Percentiles rank a stretch among this genome's conserved stretches.
Conservation (phyloP, 2,113 vertebrate species). For the Hirundichthys speculiger region DNA sequence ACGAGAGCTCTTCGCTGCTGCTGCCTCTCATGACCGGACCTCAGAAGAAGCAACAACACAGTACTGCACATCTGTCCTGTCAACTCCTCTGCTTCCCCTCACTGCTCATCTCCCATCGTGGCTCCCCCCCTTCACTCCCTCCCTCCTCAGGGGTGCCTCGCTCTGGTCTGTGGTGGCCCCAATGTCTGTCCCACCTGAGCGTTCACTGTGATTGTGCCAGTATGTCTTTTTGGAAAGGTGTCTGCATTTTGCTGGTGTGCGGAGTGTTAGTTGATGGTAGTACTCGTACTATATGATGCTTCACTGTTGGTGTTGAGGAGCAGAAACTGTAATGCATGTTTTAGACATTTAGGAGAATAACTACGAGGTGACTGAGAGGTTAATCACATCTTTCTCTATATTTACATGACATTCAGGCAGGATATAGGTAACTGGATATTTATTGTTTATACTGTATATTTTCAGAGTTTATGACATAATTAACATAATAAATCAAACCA, state of each 20-base stretch:
- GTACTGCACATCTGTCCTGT: slow-evolving; percentile 34
- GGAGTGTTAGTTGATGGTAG: slow-evolving; percentile 39
- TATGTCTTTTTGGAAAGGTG: slow-evolving; percentile 36
- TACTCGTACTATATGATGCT: slow-evolving; percentile 59
- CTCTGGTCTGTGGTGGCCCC: slow-evolving; percentile 27
- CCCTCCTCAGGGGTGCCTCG: slow-evolving; percentile 2
- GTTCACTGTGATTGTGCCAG: slow-evolving; percentile 70
- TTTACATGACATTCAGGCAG: slow-evolving; percentile 40
- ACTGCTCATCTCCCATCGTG: neutral
- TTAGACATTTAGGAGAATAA: slow-evolving; percentile 51
- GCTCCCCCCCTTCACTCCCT: slow-evolving; percentile 12
- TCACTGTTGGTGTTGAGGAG: slow-evolving; percentile 61
- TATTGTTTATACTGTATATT: slow-evolving; percentile 76
- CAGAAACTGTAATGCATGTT: slow-evolving; percentile 58
- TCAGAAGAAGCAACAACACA: slow-evolving; percentile 31
- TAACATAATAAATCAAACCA: slow-evolving; percentile 44
- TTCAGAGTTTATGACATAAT: slow-evolving; percentile 59
- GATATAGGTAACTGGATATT: slow-evolving; percentile 68
- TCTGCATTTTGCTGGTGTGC: slow-evolving; percentile 38
- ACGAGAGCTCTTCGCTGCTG: slow-evolving; percentile 33
- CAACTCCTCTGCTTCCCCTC: neutral
- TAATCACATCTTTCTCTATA: slow-evolving; percentile 36
- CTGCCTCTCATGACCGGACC: slow-evolving; percentile 33
- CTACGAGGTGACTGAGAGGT: slow-evolving; percentile 23
- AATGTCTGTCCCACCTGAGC: slow-evolving; percentile 46